Evolutionary conservation across 2,797 vertebrate species (phyloP).

Genomic region (Kryptolebias ocellatus): DNA sequence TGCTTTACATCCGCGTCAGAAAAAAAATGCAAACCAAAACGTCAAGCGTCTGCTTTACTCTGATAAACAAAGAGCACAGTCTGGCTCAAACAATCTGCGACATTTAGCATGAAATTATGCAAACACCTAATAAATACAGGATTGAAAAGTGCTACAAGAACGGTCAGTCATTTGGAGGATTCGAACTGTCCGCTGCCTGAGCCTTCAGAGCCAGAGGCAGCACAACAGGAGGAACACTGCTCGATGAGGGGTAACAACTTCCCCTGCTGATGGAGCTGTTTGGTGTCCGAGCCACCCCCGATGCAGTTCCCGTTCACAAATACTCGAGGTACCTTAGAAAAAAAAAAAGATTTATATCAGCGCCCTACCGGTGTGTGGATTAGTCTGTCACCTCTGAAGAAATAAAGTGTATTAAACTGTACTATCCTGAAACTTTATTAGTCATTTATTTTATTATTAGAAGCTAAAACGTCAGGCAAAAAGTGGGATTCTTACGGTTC

Average conservation of each 20-base stretch:
- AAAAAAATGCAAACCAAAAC: conserved; percentile 5
- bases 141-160: conserved; percentile 37
- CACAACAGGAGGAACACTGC: conserved; percentile 83
- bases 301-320: conserved; percentile 95
- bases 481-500: conserved; percentile 84
- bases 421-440: background rate
- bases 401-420: background rate
- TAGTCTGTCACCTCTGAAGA: background rate
- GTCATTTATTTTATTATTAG: background rate
- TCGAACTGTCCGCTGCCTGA: conserved; percentile 70
- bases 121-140: conserved; percentile 49
- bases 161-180: conserved; percentile 71
- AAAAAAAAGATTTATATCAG: conserved; percentile 10
- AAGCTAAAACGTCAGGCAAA: background rate
- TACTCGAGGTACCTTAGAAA: conserved; percentile 90
- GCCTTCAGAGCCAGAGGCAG: conserved; percentile 58
- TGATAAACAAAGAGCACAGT: conserved; percentile 44
- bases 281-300: conserved; percentile 91
- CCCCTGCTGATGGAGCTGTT: conserved; percentile 89
- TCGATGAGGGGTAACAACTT: conserved; percentile 87
- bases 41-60: conserved; percentile 28
- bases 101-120: conserved; percentile 30
- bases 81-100: conserved; percentile 29
- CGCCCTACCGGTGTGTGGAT: background rate
- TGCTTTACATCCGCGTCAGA: conserved; percentile 36